Percentiles rank a stretch among this genome's conserved stretches.
These are phyloP conservation scores for Pandion haliaetus DNA, from an alignment of 2,113 vertebrate genomes.

Conservation along the genomic window DNA sequence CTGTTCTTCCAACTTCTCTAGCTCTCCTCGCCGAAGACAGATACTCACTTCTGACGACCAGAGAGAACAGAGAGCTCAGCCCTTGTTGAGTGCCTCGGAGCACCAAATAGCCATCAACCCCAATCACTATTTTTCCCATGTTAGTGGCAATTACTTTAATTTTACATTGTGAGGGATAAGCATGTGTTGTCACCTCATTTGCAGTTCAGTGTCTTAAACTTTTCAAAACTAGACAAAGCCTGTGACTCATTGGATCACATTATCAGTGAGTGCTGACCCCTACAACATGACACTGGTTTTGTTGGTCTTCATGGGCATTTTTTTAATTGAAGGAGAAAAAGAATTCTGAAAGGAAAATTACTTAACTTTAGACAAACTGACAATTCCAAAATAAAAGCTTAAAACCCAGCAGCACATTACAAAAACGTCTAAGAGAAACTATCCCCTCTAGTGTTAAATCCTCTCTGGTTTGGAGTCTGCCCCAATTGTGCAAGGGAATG, in stretches of 20 bases:
- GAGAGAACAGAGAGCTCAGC: not conserved
- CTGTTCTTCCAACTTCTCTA: not conserved
- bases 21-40: not conserved
- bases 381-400: not conserved
- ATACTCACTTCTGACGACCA: not conserved
- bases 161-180: not conserved
- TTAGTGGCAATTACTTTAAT: not conserved
- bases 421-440: not conserved
- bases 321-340: not conserved
- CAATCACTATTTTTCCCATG: not conserved
- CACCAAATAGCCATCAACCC: not conserved
- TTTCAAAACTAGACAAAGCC: not conserved
- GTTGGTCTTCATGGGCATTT: not conserved
- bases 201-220: not conserved
- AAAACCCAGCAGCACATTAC: not conserved
- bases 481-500: rapidly evolving
- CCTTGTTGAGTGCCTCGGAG: not conserved
- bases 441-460: not conserved
- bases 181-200: not conserved
- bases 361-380: not conserved
- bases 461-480: not conserved
- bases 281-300: not conserved
- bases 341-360: not conserved
- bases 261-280: not conserved
- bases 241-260: not conserved